Conservation (phyloP, 2,113 vertebrate genomes). For the Calonectris borealis region DNA sequence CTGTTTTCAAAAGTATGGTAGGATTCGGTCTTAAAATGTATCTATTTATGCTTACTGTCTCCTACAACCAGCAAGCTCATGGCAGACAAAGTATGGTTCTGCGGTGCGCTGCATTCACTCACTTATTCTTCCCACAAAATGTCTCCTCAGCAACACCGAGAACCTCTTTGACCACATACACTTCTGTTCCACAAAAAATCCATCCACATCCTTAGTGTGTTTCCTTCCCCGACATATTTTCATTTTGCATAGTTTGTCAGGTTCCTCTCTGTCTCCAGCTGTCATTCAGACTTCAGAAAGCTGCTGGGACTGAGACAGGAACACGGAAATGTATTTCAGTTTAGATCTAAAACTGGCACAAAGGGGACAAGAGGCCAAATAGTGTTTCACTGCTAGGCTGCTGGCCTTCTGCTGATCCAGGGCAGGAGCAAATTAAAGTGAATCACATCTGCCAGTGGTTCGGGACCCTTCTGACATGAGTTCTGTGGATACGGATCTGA, state of each 20-base stretch:
- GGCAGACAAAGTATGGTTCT: background rate
- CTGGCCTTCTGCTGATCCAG: background rate
- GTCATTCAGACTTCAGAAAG: background rate
- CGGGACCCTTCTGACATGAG: background rate
- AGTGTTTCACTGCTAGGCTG: background rate
- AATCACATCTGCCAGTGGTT: background rate
- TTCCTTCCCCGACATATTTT: background rate
- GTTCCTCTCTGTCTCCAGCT: background rate
- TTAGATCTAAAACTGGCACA: background rate
- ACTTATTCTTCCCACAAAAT: background rate
- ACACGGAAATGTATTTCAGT: background rate
- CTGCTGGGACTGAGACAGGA: background rate
- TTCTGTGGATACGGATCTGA: accelerated
- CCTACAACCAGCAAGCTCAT: background rate
- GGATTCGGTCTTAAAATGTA: background rate
- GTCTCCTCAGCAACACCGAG: background rate
- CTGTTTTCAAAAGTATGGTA: background rate
- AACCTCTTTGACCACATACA: background rate
- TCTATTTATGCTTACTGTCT: background rate
- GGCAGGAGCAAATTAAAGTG: background rate
- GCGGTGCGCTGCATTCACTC: background rate
- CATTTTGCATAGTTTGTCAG: background rate
- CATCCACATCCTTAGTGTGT: background rate
- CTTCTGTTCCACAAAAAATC: background rate
- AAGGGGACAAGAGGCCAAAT: background rate